phyloP scores from a whole-genome alignment of 2,113 vertebrate species.

The Malurus elegans region DNA sequence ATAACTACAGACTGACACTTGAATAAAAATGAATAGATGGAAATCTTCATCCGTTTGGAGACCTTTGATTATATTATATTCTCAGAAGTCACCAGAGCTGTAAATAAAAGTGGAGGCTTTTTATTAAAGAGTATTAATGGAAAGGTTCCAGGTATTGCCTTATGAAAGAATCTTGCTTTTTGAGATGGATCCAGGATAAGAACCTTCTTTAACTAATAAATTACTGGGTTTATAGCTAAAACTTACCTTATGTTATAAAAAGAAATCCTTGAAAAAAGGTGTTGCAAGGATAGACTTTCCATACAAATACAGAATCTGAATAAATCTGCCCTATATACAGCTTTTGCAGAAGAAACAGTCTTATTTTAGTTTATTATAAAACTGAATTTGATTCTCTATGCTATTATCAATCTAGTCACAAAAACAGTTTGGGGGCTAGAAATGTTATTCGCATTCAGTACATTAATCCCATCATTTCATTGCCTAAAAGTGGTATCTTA shows the following conservation, averaged over 20 bases:
- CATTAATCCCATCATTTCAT: conserved; percentile 18
- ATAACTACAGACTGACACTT: neutral
- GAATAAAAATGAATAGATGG: neutral
- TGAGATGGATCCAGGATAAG: neutral
- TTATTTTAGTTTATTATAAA: conserved; percentile 14
- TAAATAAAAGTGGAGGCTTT: neutral
- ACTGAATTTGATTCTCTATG: neutral
- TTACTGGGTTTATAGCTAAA: neutral
- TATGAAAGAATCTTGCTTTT: neutral
- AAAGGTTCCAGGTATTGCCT: neutral
- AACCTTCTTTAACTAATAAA: neutral
- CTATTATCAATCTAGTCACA: neutral
- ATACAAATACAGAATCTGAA: neutral
- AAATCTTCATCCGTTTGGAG: neutral
- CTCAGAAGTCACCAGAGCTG: neutral
- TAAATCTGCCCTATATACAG: neutral
- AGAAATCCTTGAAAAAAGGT: neutral
- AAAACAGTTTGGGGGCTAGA: neutral
- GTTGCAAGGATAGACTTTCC: neutral
- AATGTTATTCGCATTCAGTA: neutral
- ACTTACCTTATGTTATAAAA: neutral
- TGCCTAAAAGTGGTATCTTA: neutral
- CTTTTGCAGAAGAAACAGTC: neutral
- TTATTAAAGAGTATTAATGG: neutral
- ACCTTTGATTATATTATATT: neutral